Evolutionary conservation across 2,888 invertebrate genomes (phyloP).

Genomic region (Smittia sp.): DNA sequence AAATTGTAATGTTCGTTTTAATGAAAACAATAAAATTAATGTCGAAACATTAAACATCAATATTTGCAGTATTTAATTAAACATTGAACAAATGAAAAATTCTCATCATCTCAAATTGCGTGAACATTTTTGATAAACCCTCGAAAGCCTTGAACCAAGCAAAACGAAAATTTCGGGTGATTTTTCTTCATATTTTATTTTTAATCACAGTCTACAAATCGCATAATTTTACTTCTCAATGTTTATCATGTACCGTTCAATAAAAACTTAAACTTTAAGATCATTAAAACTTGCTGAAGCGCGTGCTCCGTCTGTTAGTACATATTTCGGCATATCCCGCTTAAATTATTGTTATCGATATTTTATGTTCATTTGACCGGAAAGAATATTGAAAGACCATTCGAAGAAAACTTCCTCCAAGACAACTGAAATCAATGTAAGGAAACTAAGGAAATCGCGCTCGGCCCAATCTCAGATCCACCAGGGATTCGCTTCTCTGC

Average conservation of each 20-base stretch:
- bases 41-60: no score
- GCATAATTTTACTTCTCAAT: slow-evolving; percentile 12
- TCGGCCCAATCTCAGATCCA: neutral
- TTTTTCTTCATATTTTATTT: slow-evolving; percentile 23
- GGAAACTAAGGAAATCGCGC: slow-evolving; percentile 6
- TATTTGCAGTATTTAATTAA: no score
- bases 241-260: slow-evolving; percentile 3
- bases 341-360: slow-evolving; percentile 13
- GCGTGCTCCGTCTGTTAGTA: neutral
- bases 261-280: slow-evolving; percentile 18
- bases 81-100: no score
- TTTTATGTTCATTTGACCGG: neutral
- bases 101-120: no score
- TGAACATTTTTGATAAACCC: no score
- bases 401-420: neutral
- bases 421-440: neutral
- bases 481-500: slow-evolving; percentile 1
- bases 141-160: no score
- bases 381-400: neutral
- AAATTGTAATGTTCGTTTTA: no score
- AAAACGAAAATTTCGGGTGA: no score
- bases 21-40: no score
- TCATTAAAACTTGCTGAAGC: slow-evolving; percentile 3
- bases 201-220: slow-evolving; percentile 39
- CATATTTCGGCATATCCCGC: neutral